These are phyloP conservation scores for Autographa gamma DNA, from an alignment of 2,888 invertebrate genomes.

Conservation along the genomic window DNA sequence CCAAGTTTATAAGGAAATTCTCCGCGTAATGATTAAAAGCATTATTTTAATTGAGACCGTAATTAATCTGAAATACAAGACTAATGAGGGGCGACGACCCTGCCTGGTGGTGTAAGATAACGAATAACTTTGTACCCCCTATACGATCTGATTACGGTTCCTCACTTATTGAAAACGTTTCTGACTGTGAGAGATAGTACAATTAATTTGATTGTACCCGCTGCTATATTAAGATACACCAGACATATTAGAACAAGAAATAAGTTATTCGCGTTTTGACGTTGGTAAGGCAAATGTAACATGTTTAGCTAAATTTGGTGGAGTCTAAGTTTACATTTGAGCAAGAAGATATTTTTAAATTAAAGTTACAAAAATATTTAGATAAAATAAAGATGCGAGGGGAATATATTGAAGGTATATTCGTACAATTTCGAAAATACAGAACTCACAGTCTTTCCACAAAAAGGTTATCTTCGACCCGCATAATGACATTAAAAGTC, in stretches of 20 bases:
- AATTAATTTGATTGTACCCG: conserved; percentile 17
- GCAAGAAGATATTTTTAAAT: background rate
- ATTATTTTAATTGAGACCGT: conserved; percentile 62
- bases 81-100: conserved; percentile 59
- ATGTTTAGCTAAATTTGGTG: background rate
- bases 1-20: conserved; percentile 56
- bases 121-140: conserved; percentile 48
- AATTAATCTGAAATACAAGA: conserved; percentile 60
- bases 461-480: background rate
- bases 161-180: conserved; percentile 41
- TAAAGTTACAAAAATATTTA: background rate
- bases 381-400: background rate
- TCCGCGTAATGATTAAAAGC: conserved; percentile 55
- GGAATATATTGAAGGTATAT: background rate
- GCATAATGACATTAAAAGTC: conserved; percentile 7
- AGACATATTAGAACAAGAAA: background rate
- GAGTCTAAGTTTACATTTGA: background rate
- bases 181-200: conserved; percentile 26
- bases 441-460: background rate
- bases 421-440: background rate
- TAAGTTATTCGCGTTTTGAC: background rate
- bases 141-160: conserved; percentile 37
- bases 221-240: background rate
- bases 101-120: conserved; percentile 51
- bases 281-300: background rate